Evolutionary conservation across 2,888 invertebrate species (phyloP), one percentile per base, ranked within the genome.

Genomic region (Caenorhabditis sp.): DNA sequence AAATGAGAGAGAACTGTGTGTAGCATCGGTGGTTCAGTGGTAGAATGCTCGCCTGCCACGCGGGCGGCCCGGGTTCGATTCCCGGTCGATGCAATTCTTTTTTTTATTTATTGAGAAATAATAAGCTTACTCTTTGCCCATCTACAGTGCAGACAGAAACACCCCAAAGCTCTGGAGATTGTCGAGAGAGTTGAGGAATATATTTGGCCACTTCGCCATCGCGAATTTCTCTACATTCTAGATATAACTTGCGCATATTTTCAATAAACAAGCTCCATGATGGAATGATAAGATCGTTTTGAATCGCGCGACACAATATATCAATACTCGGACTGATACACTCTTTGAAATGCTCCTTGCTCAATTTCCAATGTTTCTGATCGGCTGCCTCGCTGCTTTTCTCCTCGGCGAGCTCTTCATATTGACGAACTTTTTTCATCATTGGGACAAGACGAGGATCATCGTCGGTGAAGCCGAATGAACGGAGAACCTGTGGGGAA

Each of bases 91-190:
- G 77, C 79, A 27, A 59, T 21, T 17, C 12, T 63, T 63, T 54
- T 49, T 50, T 54, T 12, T 36, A 23, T 43, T 17, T 17, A 14
- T 25, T 43, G n/a, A 4, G 10, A 7, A 27, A 31, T 27, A 27
- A 23, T 59, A 49, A 49, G n/a, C 25, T 60, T 1, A 58, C 70
- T 36, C 84, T 67, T 56, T 81, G 83, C 1, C 83, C 83, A 62
- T 89, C 97, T 95, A 0, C 97, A 95, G 89, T 97, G 95, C 79
- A 97, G 36, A 97, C 91, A 83, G 95, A 94, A 20, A 97, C 92
- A 10, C 95, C 97, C 95, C 96, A 97, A 8, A 78, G 54, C 49
- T 76, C 38, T 0, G 76, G 71, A 2, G 67, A 73, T 49, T 79
- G 93, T 81, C 95, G 90, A 0, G 95, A 93, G 86, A 97, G 89